Evolutionary conservation across 2,113 vertebrate species (phyloP), one percentile per base, ranked within the genome.

Genomic region (Hydrolagus affinis): DNA sequence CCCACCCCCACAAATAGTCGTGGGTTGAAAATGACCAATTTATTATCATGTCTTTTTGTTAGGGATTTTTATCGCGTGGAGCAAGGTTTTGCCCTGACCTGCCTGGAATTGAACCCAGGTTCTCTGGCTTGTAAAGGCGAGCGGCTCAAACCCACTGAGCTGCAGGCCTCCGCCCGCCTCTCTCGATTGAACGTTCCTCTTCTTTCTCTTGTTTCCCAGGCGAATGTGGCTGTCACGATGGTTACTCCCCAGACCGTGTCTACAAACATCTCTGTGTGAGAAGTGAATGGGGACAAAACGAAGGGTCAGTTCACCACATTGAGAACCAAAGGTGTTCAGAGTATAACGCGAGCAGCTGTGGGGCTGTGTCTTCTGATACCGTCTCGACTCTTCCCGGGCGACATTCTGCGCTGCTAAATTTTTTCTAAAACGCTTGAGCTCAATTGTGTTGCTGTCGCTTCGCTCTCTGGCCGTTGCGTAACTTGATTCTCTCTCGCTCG

Each of bases 191-290:
- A 87, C 89, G 87, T 83, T 44, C 83, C 86, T 80, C 88, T 87
- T 59, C 87, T 62, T 88, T 85, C 85, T 87, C 78, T 30, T 72
- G 89, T 89, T 83, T 64, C 85, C 1, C 85, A 99, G 98, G 98
- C 87, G 96, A 99, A 87, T 99, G 98, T 92, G 96, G 98, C 92
- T 99, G 98, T 90, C 96, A 98, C 0, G 96, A 98, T 87, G 98
- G 98, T 85, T 99, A 97, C 0, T 94, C 95, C 23, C 96, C 97
- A 0, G 97, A 99, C 90, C 96, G 96, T 0, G 93, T 94, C 23
- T 96, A 99, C 86, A 93, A 93, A 66, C 97, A 99, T 89, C 91
- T 99, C 86, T 99, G 98, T 30, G 89, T 98, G 64, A 96, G 98
- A 86, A 98, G 93, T 0, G 96, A 99, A 92, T 99, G 98, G 98